Conservation (phyloP, 2,797 vertebrate species). For the Sebastiscus tertius region DNA sequence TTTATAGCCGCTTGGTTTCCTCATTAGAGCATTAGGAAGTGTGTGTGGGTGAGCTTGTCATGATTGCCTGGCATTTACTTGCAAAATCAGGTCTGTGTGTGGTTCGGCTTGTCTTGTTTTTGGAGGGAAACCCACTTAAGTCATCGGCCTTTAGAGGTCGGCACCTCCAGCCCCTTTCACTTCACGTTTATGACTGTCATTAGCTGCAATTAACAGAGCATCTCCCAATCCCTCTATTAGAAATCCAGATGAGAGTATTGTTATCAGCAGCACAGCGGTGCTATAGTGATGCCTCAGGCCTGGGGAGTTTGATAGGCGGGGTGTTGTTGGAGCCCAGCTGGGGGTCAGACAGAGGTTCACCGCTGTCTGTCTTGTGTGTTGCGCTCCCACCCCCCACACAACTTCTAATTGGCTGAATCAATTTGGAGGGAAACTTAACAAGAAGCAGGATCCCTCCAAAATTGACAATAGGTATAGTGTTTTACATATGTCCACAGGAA, state of each 20-base stretch:
- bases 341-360: slow-evolving; percentile 75
- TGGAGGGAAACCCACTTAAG: slow-evolving; percentile 60
- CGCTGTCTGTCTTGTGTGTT: slow-evolving; percentile 45
- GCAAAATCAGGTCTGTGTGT: slow-evolving; percentile 27
- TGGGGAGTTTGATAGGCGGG: slow-evolving; percentile 28
- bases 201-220: slow-evolving; percentile 52
- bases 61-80: slow-evolving; percentile 30
- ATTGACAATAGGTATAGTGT: slow-evolving; percentile 76
- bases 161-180: slow-evolving; percentile 35
- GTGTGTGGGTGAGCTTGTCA: slow-evolving; percentile 27
- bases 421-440: slow-evolving; percentile 79
- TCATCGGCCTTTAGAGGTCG: slow-evolving; percentile 10
- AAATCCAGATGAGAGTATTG: slow-evolving; percentile 57
- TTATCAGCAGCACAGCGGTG: slow-evolving; percentile 44
- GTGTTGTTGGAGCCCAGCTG: slow-evolving; percentile 64
- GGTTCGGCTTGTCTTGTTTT: slow-evolving; percentile 38
- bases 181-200: slow-evolving; percentile 67
- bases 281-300: slow-evolving; percentile 21
- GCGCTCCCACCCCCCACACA: slow-evolving; percentile 44
- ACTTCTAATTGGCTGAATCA: slow-evolving; percentile 74
- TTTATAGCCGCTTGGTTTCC: slow-evolving; percentile 2
- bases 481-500: slow-evolving; percentile 75
- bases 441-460: slow-evolving; percentile 79
- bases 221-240: slow-evolving; percentile 30
- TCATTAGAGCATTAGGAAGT: slow-evolving; percentile 18